These are phyloP conservation scores for Parnassius mnemosyne DNA, from an alignment of 2,888 invertebrate genomes.

Conservation along the genomic window DNA sequence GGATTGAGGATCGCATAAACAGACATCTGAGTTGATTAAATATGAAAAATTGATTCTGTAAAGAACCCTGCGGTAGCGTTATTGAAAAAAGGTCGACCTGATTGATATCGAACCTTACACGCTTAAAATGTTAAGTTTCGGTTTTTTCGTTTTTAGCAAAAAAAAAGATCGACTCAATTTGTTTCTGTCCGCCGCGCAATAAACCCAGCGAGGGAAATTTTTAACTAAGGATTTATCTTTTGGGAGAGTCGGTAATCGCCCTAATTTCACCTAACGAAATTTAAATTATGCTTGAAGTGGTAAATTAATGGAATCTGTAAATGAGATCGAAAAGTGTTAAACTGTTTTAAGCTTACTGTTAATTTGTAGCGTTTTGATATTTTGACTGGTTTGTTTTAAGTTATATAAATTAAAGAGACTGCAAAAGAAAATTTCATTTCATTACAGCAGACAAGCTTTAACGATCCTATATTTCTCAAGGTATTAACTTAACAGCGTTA, in stretches of 20 bases:
- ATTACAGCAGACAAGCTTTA: too few relatives aligned
- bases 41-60: conserved; percentile 59
- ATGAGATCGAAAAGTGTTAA: conserved; percentile 44
- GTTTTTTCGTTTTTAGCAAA: conserved; percentile 64
- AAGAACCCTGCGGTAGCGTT: conserved; percentile 63
- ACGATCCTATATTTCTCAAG: too few relatives aligned
- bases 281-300: conserved; percentile 48
- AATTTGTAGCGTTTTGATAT: too few relatives aligned
- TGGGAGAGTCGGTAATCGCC: conserved; percentile 59
- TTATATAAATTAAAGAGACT: too few relatives aligned
- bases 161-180: conserved; percentile 78
- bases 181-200: conserved; percentile 76
- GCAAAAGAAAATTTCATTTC: too few relatives aligned
- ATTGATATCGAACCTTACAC: conserved; percentile 78
- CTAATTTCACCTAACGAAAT: conserved; percentile 61
- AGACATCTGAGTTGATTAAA: too few relatives aligned
- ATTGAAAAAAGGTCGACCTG: conserved; percentile 77
- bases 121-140: conserved; percentile 73
- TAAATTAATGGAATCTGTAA: conserved; percentile 43
- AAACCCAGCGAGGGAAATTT: conserved; percentile 69
- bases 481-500: conserved; percentile 31
- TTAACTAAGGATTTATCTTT: conserved; percentile 73
- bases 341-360: conserved; percentile 22
- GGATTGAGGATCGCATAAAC: too few relatives aligned
- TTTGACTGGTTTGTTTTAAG: too few relatives aligned